phyloP scores from a whole-genome alignment of 1,140 invertebrate genomes.

The Leptinotarsa defecta region DNA sequence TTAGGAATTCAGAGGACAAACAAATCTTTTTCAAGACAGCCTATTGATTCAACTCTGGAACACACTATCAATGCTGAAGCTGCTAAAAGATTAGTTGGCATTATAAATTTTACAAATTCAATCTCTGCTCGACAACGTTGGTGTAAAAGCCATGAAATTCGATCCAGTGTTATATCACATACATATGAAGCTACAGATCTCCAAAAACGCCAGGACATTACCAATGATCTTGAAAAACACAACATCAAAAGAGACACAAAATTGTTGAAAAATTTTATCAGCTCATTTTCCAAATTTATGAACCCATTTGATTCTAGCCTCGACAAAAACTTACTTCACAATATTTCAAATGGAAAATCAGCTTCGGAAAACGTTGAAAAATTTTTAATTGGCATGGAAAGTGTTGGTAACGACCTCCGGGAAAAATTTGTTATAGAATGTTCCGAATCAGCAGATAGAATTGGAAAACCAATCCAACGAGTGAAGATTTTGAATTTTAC shows the following conservation, averaged over 20 bases:
- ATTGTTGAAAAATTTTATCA: neutral
- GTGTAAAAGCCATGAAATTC: slow-evolving; percentile 31
- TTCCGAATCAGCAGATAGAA: slow-evolving; percentile 35
- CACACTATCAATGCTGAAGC: slow-evolving; percentile 49
- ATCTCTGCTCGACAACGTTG: slow-evolving; percentile 37
- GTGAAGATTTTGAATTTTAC: slow-evolving; percentile 44
- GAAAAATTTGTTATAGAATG: slow-evolving; percentile 44
- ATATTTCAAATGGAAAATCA: neutral
- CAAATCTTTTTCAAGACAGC: slow-evolving; percentile 39
- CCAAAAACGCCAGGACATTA: slow-evolving; percentile 3
- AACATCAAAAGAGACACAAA: slow-evolving; percentile 4
- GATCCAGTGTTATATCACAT: slow-evolving; percentile 26
- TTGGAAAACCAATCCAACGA: slow-evolving; percentile 41
- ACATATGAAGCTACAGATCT: slow-evolving; percentile 24
- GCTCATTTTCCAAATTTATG: neutral
- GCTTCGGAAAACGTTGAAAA: slow-evolving; percentile 25
- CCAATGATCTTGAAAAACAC: neutral
- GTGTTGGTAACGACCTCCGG: slow-evolving; percentile 20
- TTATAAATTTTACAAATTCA: slow-evolving; percentile 40
- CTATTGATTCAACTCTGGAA: slow-evolving; percentile 44
- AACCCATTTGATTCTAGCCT: neutral
- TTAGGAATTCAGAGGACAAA: slow-evolving; percentile 43
- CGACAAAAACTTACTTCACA: neutral
- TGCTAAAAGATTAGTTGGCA: slow-evolving; percentile 37
- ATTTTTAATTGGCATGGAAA: slow-evolving; percentile 33